Conservation (phyloP, 2,888 invertebrate species). For the Didymodactylos carnosus region DNA sequence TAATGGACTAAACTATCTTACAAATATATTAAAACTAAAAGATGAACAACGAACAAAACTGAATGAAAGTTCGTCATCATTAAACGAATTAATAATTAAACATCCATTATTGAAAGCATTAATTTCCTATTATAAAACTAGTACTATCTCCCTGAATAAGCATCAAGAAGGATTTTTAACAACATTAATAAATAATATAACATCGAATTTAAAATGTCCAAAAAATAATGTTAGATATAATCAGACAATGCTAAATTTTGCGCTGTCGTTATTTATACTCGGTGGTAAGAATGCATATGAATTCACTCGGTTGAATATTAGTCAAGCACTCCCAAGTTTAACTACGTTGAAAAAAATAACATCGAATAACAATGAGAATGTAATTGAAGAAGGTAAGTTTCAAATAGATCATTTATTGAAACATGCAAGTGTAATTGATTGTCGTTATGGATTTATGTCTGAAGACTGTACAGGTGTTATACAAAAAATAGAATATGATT, state of each 20-base stretch:
- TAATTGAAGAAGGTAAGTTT: no score
- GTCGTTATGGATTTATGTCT: no score
- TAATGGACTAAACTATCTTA: background rate
- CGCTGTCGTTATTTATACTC: background rate
- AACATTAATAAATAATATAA: background rate
- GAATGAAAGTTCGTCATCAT: no score
- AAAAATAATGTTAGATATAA: background rate
- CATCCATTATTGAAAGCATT: no score
- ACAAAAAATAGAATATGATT: background rate
- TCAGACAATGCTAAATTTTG: background rate
- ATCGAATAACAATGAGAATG: no score
- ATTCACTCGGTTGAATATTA: background rate
- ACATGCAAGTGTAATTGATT: no score
- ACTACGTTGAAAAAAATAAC: no score
- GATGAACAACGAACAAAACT: no score
- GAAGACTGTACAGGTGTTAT: background rate
- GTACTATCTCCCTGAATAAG: background rate
- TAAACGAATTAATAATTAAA: no score
- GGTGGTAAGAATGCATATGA: background rate
- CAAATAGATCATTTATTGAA: no score
- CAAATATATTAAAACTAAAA: no score
- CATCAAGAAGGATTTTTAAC: background rate
- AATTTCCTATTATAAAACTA: no score
- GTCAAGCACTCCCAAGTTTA: background rate
- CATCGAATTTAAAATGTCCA: background rate